phyloP scores from a whole-genome alignment of 1,140 invertebrate genomes.

The Aricia agestis region DNA sequence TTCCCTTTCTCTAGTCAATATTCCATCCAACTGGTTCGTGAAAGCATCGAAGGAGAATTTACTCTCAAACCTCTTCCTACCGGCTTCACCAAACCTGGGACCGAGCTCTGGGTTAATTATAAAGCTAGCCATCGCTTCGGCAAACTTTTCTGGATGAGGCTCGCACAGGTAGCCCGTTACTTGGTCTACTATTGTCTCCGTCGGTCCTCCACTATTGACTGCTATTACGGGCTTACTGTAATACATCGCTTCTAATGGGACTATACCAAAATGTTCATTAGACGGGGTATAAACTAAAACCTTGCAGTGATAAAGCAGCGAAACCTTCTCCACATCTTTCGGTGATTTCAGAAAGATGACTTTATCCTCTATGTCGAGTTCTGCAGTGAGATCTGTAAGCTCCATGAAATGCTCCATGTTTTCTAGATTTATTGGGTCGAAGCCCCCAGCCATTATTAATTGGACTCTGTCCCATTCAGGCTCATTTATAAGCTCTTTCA shows the following conservation, averaged over 20 bases:
- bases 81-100: slow-evolving; percentile 82
- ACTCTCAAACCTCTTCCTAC: slow-evolving; percentile 82
- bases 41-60: slow-evolving; percentile 90
- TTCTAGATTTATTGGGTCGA: slow-evolving; percentile 92
- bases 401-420: slow-evolving; percentile 94
- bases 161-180: slow-evolving; percentile 93
- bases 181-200: slow-evolving; percentile 93
- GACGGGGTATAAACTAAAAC: slow-evolving; percentile 96
- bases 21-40: slow-evolving; percentile 79
- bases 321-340: slow-evolving; percentile 88
- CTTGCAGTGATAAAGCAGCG: slow-evolving; percentile 84
- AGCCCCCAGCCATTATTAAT: slow-evolving; percentile 97
- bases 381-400: slow-evolving; percentile 80
- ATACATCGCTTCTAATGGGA: slow-evolving; percentile 99
- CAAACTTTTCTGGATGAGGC: slow-evolving; percentile 82
- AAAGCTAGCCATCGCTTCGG: slow-evolving; percentile 85
- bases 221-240: slow-evolving; percentile 95
- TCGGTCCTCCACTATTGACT: slow-evolving; percentile 95
- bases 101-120: slow-evolving; percentile 77
- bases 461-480: slow-evolving; percentile 81
- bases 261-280: slow-evolving; percentile 99
- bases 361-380: slow-evolving; percentile 83
- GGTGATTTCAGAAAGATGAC: slow-evolving; percentile 92
- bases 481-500: slow-evolving; percentile 75
- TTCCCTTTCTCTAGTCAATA: slow-evolving; percentile 74